A percentile compares a stretch with the other conserved stretches of the same genome.
These are phyloP conservation scores for Rousettus leschenaultii DNA, from an alignment of 2,113 vertebrate genomes.

Conservation along the genomic window DNA sequence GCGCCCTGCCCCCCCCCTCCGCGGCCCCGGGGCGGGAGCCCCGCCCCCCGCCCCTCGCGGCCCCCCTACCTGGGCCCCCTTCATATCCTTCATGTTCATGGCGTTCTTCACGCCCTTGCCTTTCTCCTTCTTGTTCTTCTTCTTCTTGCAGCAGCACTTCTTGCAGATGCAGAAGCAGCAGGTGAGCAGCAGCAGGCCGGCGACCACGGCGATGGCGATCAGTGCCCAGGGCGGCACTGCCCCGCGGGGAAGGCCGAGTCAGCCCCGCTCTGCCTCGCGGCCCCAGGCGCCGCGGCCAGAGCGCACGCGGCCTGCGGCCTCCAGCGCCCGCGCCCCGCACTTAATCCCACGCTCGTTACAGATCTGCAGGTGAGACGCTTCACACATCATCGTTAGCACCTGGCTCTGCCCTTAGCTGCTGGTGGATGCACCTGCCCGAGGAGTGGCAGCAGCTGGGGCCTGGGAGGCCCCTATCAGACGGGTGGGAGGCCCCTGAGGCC, in stretches of 20 bases:
- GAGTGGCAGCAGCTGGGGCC: too few relatives aligned
- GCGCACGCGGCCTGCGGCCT: not conserved
- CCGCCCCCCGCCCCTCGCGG: too few relatives aligned
- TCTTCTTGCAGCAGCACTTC: slow-evolving; percentile 99
- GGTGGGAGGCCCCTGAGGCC: too few relatives aligned
- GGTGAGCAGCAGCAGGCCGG: slow-evolving; percentile 92
- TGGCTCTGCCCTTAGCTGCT: too few relatives aligned
- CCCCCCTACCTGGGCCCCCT: slow-evolving; percentile 82
- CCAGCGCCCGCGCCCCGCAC: too few relatives aligned
- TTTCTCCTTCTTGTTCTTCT: slow-evolving; percentile 99
- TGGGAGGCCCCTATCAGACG: too few relatives aligned
- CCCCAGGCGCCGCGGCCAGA: slow-evolving; percentile 32
- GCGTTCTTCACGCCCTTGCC: slow-evolving; percentile 95
- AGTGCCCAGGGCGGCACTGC: slow-evolving; percentile 96
- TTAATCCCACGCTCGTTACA: rapidly evolving
- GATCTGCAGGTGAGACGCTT: too few relatives aligned
- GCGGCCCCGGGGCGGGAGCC: not conserved
- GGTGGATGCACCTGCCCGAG: too few relatives aligned
- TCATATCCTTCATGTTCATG: slow-evolving; percentile 97
- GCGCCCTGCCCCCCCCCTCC: too few relatives aligned
- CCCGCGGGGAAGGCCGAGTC: not conserved
- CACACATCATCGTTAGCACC: rapidly evolving
- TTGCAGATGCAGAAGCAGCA: slow-evolving; percentile 99
- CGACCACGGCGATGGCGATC: slow-evolving; percentile 94
- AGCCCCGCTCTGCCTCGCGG: slow-evolving; percentile 40